Base-by-base conservation (phyloP, 1,140 invertebrate species). In the Drosophila ercepeae region DNA sequence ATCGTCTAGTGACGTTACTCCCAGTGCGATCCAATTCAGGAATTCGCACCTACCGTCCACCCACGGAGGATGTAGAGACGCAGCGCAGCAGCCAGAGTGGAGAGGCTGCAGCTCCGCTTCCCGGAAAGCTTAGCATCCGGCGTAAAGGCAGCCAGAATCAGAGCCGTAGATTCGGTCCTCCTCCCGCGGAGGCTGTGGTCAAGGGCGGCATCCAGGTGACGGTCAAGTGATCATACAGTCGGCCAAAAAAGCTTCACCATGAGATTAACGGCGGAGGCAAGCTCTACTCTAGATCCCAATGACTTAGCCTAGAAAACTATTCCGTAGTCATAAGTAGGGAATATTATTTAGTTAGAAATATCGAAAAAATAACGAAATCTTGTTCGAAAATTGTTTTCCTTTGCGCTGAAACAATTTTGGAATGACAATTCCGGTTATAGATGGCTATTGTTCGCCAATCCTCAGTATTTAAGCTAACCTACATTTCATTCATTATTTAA, bases 21-120 rank as follows among this genome's bases (percentile, higher is more conserved):
- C 91, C 91, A 0, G 91, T 91, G 0, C 72, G 89, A 16, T 91
- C 91, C 1, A 91, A 91, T 34, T 91, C 90, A 0, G 91, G 91
- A 4, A 91, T 91, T 25, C 84, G 91, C 21, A 91, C 83, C 0
- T 90, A 90, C 42, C 88, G 76, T n/a, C 76, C 81, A 0, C 42
- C 71, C 4, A 29, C 61, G 2, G 79, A 71, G n/a, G 79, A 75
- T n/a, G 21, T 45, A 8, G 78, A 81, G 1, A 70, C 73, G 5
- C 59, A 61, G 49, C 75, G 79, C 16, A 75, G 79, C 41, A 57
- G 49, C 39, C 44, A 44, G 21, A 54, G 32, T n/a, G 61, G 39
- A 3, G 39, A 42, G 39, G 7, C 16, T 8, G 1, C 39, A 19
- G 6, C 41, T n/a, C 29, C 19, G 32, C 8, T 18, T 18, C 9